phyloP scores from a whole-genome alignment of 2,888 invertebrate genomes.

The Belgica antarctica region DNA sequence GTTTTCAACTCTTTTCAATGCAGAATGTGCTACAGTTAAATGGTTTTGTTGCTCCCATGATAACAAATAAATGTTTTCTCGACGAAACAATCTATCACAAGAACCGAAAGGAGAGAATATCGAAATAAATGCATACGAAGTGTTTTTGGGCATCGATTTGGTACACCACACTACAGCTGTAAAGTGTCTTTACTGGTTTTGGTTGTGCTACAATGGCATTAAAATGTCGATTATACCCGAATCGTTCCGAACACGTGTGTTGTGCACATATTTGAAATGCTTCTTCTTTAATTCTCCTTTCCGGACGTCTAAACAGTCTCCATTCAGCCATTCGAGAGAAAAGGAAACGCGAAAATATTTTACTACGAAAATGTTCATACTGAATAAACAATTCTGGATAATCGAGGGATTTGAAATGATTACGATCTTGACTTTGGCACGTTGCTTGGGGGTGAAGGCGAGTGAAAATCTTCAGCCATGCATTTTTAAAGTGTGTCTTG shows the following conservation, averaged over 20 bases:
- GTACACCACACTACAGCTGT: conserved; percentile 7
- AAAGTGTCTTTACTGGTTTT: neutral
- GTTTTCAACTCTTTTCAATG: too few species aligned
- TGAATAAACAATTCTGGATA: neutral
- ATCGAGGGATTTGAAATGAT: neutral
- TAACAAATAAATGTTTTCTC: neutral
- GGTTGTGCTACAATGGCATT: conserved; percentile 22
- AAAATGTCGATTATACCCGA: conserved; percentile 38
- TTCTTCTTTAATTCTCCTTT: conserved; percentile 5
- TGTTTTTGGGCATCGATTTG: neutral
- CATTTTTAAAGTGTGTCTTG: neutral
- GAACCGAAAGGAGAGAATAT: neutral
- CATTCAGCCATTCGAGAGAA: neutral
- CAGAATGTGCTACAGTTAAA: neutral
- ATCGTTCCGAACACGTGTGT: conserved; percentile 36
- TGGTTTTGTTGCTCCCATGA: conserved; percentile 5
- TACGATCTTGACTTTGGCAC: neutral
- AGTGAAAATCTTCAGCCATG: neutral
- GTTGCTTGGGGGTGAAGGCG: neutral
- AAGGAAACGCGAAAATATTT: neutral
- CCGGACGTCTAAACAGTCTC: neutral
- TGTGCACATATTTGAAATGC: conserved; percentile 37
- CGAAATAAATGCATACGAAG: neutral
- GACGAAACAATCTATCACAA: neutral
- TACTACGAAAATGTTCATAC: neutral